A percentile compares a stretch with the other conserved stretches of the same genome.
phyloP scores from a whole-genome alignment of 1,140 invertebrate species.

The Drosophila kurseongensis region DNA sequence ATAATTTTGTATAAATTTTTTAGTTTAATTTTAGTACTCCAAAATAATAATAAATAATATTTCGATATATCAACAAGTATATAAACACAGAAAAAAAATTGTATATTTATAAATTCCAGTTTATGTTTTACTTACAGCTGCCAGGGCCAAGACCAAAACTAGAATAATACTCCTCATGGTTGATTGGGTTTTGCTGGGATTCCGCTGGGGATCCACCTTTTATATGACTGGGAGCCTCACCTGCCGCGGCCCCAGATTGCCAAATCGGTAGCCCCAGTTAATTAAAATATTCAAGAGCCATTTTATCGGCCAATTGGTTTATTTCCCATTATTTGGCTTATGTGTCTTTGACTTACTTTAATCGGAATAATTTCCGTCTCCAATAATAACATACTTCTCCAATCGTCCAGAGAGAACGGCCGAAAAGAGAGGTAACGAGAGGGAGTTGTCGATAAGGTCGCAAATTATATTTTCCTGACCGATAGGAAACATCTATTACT shows the following conservation, averaged over 20 bases:
- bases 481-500: conserved; percentile 44
- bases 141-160: conserved; percentile 20
- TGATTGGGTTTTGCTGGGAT: conserved; percentile 17
- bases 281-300: conserved; percentile 45
- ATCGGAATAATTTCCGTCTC: conserved; percentile 21
- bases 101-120: background rate
- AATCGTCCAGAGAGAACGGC: background rate
- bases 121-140: conserved; percentile 26
- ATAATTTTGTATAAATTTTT: background rate
- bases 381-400: background rate
- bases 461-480: conserved; percentile 23
- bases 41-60: background rate
- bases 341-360: conserved; percentile 26
- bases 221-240: conserved; percentile 6
- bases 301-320: conserved; percentile 36
- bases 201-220: conserved; percentile 3
- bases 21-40: background rate
- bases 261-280: conserved; percentile 28
- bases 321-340: conserved; percentile 40
- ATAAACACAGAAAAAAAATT: too few relatives aligned
- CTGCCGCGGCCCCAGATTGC: conserved; percentile 12
- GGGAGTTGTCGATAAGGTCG: conserved; percentile 15
- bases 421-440: background rate
- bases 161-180: conserved; percentile 40
- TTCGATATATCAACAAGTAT: too few relatives aligned